A percentile compares a stretch with the other conserved stretches of the same genome.
phyloP scores from a whole-genome alignment of 2,797 vertebrate genomes.

The Bryconaethiops microstoma region DNA sequence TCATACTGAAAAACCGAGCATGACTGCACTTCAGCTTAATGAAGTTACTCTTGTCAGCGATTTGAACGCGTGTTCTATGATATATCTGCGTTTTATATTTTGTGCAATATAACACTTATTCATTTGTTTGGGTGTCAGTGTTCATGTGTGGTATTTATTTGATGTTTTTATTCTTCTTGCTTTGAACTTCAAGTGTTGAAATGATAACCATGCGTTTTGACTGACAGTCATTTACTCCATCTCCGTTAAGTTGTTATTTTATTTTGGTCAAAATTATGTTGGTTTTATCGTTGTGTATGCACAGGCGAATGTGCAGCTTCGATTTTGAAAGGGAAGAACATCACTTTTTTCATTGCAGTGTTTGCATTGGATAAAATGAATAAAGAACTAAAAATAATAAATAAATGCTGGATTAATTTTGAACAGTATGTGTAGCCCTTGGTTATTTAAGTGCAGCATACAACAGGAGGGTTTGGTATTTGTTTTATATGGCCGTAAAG shows the following conservation, averaged over 20 bases:
- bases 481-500: background rate
- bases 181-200: slow-evolving; percentile 20
- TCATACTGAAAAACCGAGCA: slow-evolving; percentile 14
- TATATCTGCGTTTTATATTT: slow-evolving; percentile 61
- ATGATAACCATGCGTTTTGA: background rate
- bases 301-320: background rate
- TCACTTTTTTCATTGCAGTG: slow-evolving; percentile 28
- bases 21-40: slow-evolving; percentile 9
- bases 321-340: background rate
- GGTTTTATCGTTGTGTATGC: background rate
- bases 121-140: slow-evolving; percentile 34
- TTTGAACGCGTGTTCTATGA: slow-evolving; percentile 26
- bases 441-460: background rate
- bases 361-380: slow-evolving; percentile 46
- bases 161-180: slow-evolving; percentile 34
- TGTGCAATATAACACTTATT: slow-evolving; percentile 70
- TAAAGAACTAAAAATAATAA: background rate
- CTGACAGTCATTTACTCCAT: slow-evolving; percentile 7
- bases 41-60: slow-evolving; percentile 21
- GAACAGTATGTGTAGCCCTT: background rate
- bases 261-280: background rate
- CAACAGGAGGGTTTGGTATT: background rate
- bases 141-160: slow-evolving; percentile 59
- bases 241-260: background rate
- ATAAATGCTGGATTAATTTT: slow-evolving; percentile 16